Evolutionary conservation across 2,113 vertebrate genomes (phyloP), one percentile per base, ranked within the genome.

Genomic region (Jaculus jaculus): DNA sequence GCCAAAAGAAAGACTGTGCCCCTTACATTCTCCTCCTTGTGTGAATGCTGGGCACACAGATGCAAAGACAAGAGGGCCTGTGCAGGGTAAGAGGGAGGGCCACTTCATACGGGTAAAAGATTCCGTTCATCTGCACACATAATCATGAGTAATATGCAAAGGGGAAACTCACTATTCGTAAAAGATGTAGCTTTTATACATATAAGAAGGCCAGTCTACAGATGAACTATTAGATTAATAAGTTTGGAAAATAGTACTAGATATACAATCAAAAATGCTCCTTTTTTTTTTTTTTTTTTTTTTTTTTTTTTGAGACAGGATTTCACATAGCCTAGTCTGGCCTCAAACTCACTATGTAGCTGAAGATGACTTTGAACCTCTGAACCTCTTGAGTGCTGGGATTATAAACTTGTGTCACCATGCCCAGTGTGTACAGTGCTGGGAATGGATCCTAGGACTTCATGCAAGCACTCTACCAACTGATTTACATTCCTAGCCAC

Each of bases 51-150:
- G 61, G 47, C 54, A 85, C 66, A 66, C 26, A 89, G 58, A 71
- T 18, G 37, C 24, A 30, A 47, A 42, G 42, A 7, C 66, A 21
- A 51, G 91, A 84, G 68, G 15, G 58, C 7, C 32, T 74, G 61
- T 65, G 4, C 30, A 93, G 90, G 91, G 75, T 23, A 47, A 51
- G 17, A 77, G 24, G 5, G 17, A 77, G 24, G 5, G 3, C 69
- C 60, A 39, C 30, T 80, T 80, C 68, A 39, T 30, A 87, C 20
- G 23, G 42, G 21, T 54, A 51, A 88, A 93, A 63, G 39, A 0
- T 58, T 90, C 18, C 73, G 65, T 84, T 87, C 26, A 90, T 65
- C 84, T 87, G 74, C 26, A 88, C 93, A 83, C 61, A 66, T 11
- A 79, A 63, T 69, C 71, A 77, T 63, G 69, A 82, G 77, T 75